Evolutionary conservation across 1,140 invertebrate species (phyloP), one percentile per base, ranked within the genome.

Genomic region (Lepidotrigona ventralis): DNA sequence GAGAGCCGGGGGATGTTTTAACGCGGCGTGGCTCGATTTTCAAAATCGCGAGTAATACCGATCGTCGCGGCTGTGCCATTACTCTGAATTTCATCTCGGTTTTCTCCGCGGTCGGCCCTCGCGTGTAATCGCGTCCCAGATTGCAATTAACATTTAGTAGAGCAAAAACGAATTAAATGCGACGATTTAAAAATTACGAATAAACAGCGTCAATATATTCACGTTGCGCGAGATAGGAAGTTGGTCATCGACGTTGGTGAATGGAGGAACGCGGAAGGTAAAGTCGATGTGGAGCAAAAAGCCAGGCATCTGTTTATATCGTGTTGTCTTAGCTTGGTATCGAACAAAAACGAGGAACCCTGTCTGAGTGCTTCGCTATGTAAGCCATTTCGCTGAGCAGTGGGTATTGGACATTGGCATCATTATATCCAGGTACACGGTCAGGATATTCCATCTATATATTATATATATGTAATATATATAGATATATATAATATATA

Each of bases 1-100:
- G 88, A 93, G 90, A 92, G 90, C 84, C 90, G 88, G 90, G 90
- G 90, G 91, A 91, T 91, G 88, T 87, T 92, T 90, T 90, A 91
- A 84, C 86, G 74, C 90, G 85, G 85, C 60, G 75, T 85, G 88
- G 84, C 90, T 90, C 89, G 85, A 93, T 93, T 91, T 92, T 92
- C 88, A 83, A 79, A 90, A 90, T 92, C 85, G 72, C 56, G 60
- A 77, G 78, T 76, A 71, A 79, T 82, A 71, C 75, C 84, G 79
- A 80, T 78, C 60, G 58, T 56, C 54, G 69, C 3, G 68, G n/a
- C 15, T 51, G n/a, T 23, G 39, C 68, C 15, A 8, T 60, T 60
- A 19, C n/a, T 21, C 53, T 14, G 19, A 56, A 81, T 51, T 54
- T 81, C 33, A 54, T 26, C 12, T 21, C 53, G 12, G 3, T 2